phyloP scores from a whole-genome alignment of 2,888 invertebrate genomes.

The Athalia cordata region DNA sequence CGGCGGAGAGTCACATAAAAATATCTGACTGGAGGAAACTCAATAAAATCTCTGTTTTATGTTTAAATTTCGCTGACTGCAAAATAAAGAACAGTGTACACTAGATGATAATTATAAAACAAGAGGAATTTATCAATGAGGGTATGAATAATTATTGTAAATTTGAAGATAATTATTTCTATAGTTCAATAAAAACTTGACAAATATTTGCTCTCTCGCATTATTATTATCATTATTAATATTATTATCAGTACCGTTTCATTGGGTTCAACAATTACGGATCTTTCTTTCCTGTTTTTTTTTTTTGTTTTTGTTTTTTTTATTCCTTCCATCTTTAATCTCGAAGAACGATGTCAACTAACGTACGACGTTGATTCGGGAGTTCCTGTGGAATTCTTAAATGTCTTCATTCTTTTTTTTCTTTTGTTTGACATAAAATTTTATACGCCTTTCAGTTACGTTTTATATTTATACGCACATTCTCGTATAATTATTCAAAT shows the following conservation, averaged over 20 bases:
- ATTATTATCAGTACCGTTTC: constrained; percentile 30
- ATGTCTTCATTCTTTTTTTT: no score
- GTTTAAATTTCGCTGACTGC: neutral
- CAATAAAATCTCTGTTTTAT: constrained; percentile 1
- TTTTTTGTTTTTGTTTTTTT: neutral
- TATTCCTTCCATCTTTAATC: neutral
- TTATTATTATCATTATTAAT: constrained; percentile 22
- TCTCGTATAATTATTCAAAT: no score
- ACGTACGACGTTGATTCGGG: no score
- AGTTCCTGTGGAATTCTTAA: no score
- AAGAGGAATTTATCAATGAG: neutral
- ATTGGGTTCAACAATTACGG: constrained; percentile 10
- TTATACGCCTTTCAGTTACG: no score
- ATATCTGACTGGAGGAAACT: neutral
- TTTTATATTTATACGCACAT: no score
- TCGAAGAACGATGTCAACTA: no score
- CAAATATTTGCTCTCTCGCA: constrained; percentile 29
- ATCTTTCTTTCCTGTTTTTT: neutral
- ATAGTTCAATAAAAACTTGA: constrained; percentile 36
- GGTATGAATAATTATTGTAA: constrained; percentile 32
- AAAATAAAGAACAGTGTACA: neutral
- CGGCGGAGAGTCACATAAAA: constrained; percentile 21
- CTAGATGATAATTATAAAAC: no score
- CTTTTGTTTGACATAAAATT: no score
- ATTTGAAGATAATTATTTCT: constrained; percentile 18